Evolutionary conservation across 2,797 vertebrate species (phyloP), one percentile per base, ranked within the genome.

Genomic region (Todus mexicanus): DNA sequence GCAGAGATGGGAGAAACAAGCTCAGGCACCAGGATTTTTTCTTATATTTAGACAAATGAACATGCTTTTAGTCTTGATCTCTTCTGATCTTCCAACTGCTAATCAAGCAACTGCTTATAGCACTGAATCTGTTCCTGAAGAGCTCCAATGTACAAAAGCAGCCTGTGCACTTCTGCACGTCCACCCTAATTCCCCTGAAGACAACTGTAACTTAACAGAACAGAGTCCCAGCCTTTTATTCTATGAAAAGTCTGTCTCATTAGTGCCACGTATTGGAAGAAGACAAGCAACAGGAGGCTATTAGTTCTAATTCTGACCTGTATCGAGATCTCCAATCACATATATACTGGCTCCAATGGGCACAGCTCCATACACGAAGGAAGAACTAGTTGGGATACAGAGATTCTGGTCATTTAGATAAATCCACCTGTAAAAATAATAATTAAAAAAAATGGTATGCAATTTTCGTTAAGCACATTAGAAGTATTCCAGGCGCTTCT

Each of bases 271-370:
- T 40, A 82, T 10, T 54, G 15, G n/a, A 90, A 82, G 40, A 38
- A 43, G 69, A 70, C 15, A 84, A 68, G 42, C 45, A 37, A 14
- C 7, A 64, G 57, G 45, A 90, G 23, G 19, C 68, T 65, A 63
- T 54, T 19, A 61, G 64, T n/a, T 79, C n/a, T 45, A 11, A 5
- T 38, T 66, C 98, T 97, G 72, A 99, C 99, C 99, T 84, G 99
- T 99, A 95, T 99, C 99, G 10, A 99, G 98, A 95, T 99, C 99
- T 91, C 99, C 99, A 48, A 99, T 98, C n/a, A 99, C 98, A 11
- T 99, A 99, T 97, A 99, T 98, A 93, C 98, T 99, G 88, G 98
- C 98, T 81, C 99, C 99, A 14, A 99, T 99, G 42, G 99, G 98
- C 53, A 99, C 99, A 13, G 99, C 99, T 27, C 99, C 99, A 21